These are phyloP conservation scores for Tiliacea citrago DNA, from an alignment of 2,888 invertebrate species.

Conservation along the genomic window DNA sequence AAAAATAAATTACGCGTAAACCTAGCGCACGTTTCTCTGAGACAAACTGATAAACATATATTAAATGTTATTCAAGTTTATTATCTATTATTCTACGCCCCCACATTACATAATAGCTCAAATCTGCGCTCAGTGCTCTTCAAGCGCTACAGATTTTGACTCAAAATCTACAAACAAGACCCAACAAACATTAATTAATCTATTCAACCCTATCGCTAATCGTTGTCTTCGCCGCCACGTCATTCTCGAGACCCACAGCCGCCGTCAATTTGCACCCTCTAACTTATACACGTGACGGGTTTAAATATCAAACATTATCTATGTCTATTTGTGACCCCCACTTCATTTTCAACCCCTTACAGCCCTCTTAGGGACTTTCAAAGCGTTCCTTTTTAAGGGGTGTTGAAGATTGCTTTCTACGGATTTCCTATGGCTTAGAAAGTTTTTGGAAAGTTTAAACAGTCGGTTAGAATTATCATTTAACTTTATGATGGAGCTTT, in stretches of 20 bases:
- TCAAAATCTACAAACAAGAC: too few species aligned
- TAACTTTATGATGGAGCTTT: slow-evolving; percentile 7
- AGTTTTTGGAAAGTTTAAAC: slow-evolving; percentile 41
- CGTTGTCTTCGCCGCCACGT: slow-evolving; percentile 5
- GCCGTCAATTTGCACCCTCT: slow-evolving; percentile 56
- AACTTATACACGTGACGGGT: slow-evolving; percentile 44
- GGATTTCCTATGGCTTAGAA: slow-evolving; percentile 21
- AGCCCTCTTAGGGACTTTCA: slow-evolving; percentile 38
- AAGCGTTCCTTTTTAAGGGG: slow-evolving; percentile 39
- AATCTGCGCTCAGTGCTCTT: too few species aligned
- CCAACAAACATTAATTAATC: too few species aligned
- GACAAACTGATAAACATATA: too few species aligned
- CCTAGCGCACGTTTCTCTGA: too few species aligned
- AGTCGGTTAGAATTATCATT: slow-evolving; percentile 18
- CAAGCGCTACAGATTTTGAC: not conserved
- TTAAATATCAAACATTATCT: slow-evolving; percentile 66
- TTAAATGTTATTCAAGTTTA: too few species aligned
- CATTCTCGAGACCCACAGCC: not conserved
- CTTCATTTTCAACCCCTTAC: slow-evolving; percentile 50
- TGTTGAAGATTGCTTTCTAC: slow-evolving; percentile 40
- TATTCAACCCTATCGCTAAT: not conserved
- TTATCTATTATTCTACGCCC: too few species aligned
- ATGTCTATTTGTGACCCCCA: slow-evolving; percentile 49
- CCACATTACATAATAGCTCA: too few species aligned
- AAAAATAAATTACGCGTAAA: too few species aligned